Conservation (phyloP, 2,888 invertebrate species). For the Megastigmus dorsalis region DNA sequence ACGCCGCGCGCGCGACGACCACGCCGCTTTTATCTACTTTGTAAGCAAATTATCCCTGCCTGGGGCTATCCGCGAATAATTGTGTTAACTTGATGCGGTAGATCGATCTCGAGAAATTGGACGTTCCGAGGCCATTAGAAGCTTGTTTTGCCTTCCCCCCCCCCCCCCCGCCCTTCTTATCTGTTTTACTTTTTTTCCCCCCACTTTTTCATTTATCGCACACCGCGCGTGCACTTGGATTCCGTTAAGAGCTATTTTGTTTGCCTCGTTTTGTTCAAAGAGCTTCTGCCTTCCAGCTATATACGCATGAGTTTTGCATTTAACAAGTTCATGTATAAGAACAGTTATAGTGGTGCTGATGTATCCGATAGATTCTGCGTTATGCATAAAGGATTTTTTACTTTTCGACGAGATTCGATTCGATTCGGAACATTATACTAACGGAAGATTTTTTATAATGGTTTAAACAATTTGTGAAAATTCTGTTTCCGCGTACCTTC, state of each 20-base stretch:
- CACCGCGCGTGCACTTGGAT: background rate
- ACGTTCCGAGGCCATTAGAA: background rate
- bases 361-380: no score
- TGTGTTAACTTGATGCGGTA: constrained; percentile 46
- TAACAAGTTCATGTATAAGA: no score
- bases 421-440: no score
- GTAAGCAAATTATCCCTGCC: constrained; percentile 50
- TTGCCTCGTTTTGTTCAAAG: no score
- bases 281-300: background rate
- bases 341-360: no score
- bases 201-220: background rate
- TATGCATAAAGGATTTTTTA: no score
- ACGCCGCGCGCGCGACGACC: constrained; percentile 1
- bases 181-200: background rate
- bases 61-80: constrained; percentile 37
- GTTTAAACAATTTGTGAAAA: no score
- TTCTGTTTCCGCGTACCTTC: no score
- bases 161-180: no score
- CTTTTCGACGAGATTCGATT: no score
- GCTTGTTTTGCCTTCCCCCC: background rate
- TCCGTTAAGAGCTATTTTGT: no score
- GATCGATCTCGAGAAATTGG: constrained; percentile 45
- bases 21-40: constrained; percentile 45
- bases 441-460: no score
- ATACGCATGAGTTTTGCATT: background rate